Base-by-base conservation (phyloP, 2,888 invertebrate species). In the Erebia ligea region DNA sequence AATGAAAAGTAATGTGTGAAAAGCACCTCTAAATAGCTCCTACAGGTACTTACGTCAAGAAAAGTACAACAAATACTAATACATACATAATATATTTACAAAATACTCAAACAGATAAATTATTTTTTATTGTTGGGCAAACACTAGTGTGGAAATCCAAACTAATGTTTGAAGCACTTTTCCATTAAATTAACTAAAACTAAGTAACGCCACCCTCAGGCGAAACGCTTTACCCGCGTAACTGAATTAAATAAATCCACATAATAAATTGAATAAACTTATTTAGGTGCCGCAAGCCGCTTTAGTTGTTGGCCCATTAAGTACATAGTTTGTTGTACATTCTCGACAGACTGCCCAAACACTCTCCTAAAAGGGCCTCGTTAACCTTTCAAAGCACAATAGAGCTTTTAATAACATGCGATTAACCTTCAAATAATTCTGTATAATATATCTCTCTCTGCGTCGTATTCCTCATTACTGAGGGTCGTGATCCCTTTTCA, bases 381-480 rank as follows among this genome's bases (percentile, higher is more conserved):
- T 81, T 84, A 86, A 85, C 85, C 82, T 82, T 83, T 81, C 83
- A 80, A 77, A 72, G 77, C 76, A 71, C 78, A 78, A 81, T 79
- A 81, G 79, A 79, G 76, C 79, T 81, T 83, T 82, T 80, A 75
- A 77, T 82, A 82, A 82, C 81, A 82, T 82, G 81, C 83, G 80
- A 84, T 81, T 83, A 80, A 82, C 76, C 74, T 72, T 80, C 76
- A 76, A 74, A 76, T 75, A 81, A 80, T 79, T 81, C 75, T 80
- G 83, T 83, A 81, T 81, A 81, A 15, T n/a, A n/a, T n/a, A n/a
- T n/a, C n/a, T n/a, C n/a, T n/a, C n/a, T n/a, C n/a, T n/a, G n/a
- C n/a, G n/a, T n/a, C n/a, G n/a, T n/a, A n/a, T n/a, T n/a, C n/a
- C n/a, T n/a, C n/a, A n/a, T n/a, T n/a, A n/a, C n/a, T n/a, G n/a